A percentile compares a stretch with the other conserved stretches of the same genome.
These are phyloP conservation scores for Agrotis puta DNA, from an alignment of 2,888 invertebrate genomes.

Conservation along the genomic window DNA sequence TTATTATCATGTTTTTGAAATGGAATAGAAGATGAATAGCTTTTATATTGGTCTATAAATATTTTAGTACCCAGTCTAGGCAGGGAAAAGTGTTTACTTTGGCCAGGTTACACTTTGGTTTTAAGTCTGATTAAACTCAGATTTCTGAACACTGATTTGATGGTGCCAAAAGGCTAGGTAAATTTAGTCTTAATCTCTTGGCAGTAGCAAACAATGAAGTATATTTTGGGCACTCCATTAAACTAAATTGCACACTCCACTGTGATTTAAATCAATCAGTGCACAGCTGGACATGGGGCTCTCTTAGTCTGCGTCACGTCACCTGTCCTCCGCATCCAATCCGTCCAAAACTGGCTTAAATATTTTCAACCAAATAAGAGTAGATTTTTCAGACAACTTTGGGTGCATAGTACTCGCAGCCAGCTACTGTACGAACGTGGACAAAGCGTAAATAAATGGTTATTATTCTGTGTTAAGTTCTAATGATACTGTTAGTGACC, in stretches of 20 bases:
- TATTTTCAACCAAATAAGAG: too few species aligned
- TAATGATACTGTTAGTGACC: too few species aligned
- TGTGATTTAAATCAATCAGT: too few species aligned
- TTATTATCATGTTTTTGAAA: slow-evolving; percentile 32
- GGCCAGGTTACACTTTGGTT: slow-evolving; percentile 9
- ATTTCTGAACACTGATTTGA: slow-evolving; percentile 9
- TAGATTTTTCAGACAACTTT: too few species aligned
- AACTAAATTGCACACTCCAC: background rate
- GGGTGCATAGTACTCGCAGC: too few species aligned
- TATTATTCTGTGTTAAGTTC: too few species aligned
- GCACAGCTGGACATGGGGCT: too few species aligned
- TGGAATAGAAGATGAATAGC: background rate
- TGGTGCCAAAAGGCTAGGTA: background rate
- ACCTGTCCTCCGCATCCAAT: too few species aligned
- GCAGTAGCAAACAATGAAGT: background rate
- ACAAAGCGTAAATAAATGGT: too few species aligned
- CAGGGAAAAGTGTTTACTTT: slow-evolving; percentile 13
- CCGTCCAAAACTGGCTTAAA: too few species aligned
- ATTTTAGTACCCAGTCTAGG: background rate
- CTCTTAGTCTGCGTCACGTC: too few species aligned
- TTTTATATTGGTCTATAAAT: slow-evolving; percentile 17
- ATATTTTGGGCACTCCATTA: background rate
- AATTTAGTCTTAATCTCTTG: background rate
- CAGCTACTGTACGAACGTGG: too few species aligned
- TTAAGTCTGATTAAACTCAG: background rate